These are phyloP conservation scores for Theocolax elegans DNA, from an alignment of 1,140 invertebrate species.

Conservation along the genomic window DNA sequence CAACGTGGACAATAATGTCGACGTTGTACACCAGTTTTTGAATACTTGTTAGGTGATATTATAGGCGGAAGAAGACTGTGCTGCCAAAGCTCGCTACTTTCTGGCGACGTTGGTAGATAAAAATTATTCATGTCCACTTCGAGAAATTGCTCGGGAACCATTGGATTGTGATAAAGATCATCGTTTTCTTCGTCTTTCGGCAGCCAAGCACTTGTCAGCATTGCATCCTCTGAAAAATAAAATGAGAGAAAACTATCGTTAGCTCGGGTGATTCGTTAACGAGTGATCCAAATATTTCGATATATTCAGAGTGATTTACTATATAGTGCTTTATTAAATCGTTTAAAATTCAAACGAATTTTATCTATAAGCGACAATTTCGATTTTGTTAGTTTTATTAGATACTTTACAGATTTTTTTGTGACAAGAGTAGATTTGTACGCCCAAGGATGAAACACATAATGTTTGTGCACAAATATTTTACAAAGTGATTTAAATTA, in stretches of 20 bases:
- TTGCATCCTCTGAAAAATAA: constrained; percentile 37
- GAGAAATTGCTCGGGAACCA: constrained; percentile 39
- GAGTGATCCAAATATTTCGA: too few relatives aligned
- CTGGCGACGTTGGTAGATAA: constrained; percentile 32
- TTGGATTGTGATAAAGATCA: constrained; percentile 2
- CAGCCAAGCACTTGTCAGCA: constrained; percentile 35
- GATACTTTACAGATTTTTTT: too few relatives aligned
- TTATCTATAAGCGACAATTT: too few relatives aligned
- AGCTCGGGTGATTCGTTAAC: too few relatives aligned
- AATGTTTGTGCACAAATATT: too few relatives aligned
- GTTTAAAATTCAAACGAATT: too few relatives aligned
- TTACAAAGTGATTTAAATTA: too few relatives aligned
- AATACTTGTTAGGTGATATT: not conserved
- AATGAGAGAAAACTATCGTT: not conserved
- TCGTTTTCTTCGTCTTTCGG: constrained; percentile 31
- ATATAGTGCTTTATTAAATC: too few relatives aligned
- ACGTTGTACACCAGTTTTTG: not conserved
- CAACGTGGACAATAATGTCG: constrained; percentile 28
- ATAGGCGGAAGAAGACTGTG: constrained; percentile 4
- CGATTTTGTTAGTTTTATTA: too few relatives aligned
- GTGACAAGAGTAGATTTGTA: too few relatives aligned
- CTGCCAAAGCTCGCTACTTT: constrained; percentile 40
- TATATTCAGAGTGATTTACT: too few relatives aligned
- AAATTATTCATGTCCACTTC: constrained; percentile 41
- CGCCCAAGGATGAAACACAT: too few relatives aligned